A percentile compares a stretch with the other conserved stretches of the same genome.
phyloP scores from a whole-genome alignment of 2,797 vertebrate species.

The Syngnathus acus region DNA sequence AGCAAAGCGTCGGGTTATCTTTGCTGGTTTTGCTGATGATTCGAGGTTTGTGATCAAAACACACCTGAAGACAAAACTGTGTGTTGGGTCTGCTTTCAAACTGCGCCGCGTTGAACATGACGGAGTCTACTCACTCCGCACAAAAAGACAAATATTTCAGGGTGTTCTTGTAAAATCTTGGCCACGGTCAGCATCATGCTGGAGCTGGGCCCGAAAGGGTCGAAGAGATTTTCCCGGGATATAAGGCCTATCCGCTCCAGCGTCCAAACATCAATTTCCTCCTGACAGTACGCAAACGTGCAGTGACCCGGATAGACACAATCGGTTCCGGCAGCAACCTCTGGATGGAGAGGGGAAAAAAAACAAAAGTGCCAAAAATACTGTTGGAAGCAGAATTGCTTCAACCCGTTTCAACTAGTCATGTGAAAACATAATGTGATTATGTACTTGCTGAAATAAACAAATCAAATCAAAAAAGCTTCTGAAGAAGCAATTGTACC shows the following conservation, averaged over 20 bases:
- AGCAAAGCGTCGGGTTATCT: constrained; percentile 85
- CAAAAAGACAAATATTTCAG: constrained; percentile 93
- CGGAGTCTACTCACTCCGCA: constrained; percentile 78
- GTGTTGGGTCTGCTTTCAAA: too few species aligned
- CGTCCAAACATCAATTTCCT: constrained; percentile 97
- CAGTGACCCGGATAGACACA: constrained; percentile 91
- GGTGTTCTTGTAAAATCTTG: constrained; percentile 88
- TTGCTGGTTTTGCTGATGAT: constrained; percentile 98
- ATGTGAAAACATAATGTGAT: too few species aligned
- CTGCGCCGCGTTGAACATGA: too few species aligned
- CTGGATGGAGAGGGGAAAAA: constrained; percentile 53
- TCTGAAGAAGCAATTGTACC: constrained; percentile 58
- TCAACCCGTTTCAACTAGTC: too few species aligned
- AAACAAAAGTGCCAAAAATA: background rate
- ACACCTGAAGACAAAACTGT: constrained; percentile 73
- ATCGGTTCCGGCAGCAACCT: constrained; percentile 87
- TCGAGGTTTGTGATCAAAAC: constrained; percentile 98
- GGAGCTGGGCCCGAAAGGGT: constrained; percentile 73
- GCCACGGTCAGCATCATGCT: constrained; percentile 81
- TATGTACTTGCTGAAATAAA: too few species aligned
- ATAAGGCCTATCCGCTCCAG: constrained; percentile 93
- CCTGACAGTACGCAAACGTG: constrained; percentile 95
- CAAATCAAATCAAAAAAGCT: background rate
- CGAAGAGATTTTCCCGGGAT: constrained; percentile 85
- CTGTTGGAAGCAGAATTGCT: too few species aligned